Evolutionary conservation across 2,113 vertebrate species (phyloP).

Genomic region (Arizona elegans): DNA sequence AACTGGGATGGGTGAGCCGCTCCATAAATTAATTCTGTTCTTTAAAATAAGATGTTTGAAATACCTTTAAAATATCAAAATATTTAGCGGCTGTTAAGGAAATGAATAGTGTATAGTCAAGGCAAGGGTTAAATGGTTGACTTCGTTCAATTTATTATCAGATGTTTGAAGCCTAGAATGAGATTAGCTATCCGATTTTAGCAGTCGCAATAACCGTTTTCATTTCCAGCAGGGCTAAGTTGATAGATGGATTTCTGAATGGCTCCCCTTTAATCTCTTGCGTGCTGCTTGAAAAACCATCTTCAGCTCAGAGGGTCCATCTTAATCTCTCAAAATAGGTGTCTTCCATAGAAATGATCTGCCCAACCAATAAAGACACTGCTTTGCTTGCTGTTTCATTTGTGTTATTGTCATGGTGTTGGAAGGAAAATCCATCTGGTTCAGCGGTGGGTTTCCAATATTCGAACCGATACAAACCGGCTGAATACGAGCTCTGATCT

Average conservation of each 20-base stretch:
- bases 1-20: fast-evolving
- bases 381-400: neutral
- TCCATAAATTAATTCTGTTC: neutral
- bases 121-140: neutral
- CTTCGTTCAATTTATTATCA: neutral
- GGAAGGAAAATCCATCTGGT: too few species aligned
- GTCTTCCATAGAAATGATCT: neutral
- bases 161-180: neutral
- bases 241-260: neutral
- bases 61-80: slow-evolving; percentile 1
- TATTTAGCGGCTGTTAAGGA: slow-evolving; percentile 8
- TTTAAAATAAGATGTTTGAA: neutral
- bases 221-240: neutral
- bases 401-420: neutral
- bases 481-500: too few species aligned
- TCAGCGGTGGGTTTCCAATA: too few species aligned
- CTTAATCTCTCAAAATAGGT: neutral
- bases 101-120: neutral
- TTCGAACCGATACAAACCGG: too few species aligned
- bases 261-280: neutral
- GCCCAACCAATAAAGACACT: neutral
- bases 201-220: neutral
- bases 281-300: neutral
- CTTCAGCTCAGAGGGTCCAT: neutral
- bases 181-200: neutral